A percentile compares a stretch with the other conserved stretches of the same genome.
Conservation (phyloP, 2,113 vertebrate species). For the Laticauda laticaudata region DNA sequence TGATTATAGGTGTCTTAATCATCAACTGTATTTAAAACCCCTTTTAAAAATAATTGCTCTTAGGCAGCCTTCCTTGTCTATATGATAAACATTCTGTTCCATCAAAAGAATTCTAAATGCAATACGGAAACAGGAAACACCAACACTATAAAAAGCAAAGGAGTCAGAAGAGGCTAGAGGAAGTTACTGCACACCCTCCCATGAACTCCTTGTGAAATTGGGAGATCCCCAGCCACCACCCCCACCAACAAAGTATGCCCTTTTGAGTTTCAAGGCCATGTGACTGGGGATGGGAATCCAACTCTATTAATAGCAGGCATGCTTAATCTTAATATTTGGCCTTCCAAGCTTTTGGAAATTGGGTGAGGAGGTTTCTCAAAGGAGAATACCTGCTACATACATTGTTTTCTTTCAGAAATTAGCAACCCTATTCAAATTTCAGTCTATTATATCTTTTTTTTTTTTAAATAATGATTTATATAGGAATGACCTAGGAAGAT, state of each 20-base stretch:
- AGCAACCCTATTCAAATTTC: neutral
- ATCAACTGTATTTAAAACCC: neutral
- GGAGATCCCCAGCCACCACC: neutral
- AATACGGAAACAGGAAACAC: conserved; percentile 18
- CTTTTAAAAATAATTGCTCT: neutral
- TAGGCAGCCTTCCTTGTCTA: neutral
- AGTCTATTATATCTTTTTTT: neutral
- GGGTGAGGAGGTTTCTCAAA: neutral
- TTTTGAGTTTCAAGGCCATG: neutral
- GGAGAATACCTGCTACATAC: neutral
- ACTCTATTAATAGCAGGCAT: neutral
- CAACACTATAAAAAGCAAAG: conserved; percentile 16
- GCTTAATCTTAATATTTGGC: neutral
- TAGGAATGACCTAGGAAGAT: neutral
- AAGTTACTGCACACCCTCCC: neutral
- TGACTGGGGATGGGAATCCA: neutral
- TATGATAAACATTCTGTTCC: neutral
- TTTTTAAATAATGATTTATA: neutral
- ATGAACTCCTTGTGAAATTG: neutral
- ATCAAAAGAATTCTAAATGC: neutral
- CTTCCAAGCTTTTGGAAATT: neutral
- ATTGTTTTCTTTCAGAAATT: neutral
- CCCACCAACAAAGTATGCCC: neutral
- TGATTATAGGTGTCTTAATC: neutral
- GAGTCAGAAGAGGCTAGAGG: conserved; percentile 3